Base-by-base conservation (phyloP, 2,888 invertebrate genomes). In the Drosophila pegasa region DNA sequence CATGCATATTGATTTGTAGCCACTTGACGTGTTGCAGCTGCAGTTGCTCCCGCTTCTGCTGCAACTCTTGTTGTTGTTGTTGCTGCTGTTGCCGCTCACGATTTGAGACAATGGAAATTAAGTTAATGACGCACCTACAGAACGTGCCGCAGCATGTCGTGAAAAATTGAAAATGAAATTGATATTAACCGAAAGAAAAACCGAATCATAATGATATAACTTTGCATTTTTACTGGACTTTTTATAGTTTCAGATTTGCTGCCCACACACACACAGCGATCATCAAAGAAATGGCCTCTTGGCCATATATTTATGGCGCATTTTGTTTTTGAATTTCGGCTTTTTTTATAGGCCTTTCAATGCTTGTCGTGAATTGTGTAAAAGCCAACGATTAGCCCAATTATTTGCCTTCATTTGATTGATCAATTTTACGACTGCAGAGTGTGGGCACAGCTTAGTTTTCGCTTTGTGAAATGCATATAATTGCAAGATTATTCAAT, bases 1-100 rank as follows among this genome's bases (percentile, higher is more conserved):
- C 20, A 47, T 66, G 58, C 29, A 52, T 50, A 68, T 71, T 73
- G 73, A 71, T 68, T 71, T 72, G 57, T 61, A 47, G 38, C 55
- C 70, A 71, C 58, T 65, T 55, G 71, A 71, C 38, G 43, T 27
- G 65, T 41, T 68, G 51, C 55, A 57, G 58, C 20, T 69, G 70
- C 50, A 45, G 29, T 27, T 66, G 54, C 55, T 55, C 41, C 27
- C 56, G 41, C 16, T 38, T 43, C 1, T 35, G 35, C 3, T 20
- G 35, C 9, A n/a, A n/a, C n/a, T n/a, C n/a, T n/a, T 35, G 58
- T 9, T 59, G 70, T 20, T 40, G 22, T 20, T 66, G 54, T 58
- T 68, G 40, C 5, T 37, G 57, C 2, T 31, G 35, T 3, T 18
- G 31, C 16, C n/a, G 61, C 45, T 51, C 56, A 60, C 57, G 75